Evolutionary conservation across 2,888 invertebrate genomes (phyloP).

Genomic region (Lasioglossum marginatum): DNA sequence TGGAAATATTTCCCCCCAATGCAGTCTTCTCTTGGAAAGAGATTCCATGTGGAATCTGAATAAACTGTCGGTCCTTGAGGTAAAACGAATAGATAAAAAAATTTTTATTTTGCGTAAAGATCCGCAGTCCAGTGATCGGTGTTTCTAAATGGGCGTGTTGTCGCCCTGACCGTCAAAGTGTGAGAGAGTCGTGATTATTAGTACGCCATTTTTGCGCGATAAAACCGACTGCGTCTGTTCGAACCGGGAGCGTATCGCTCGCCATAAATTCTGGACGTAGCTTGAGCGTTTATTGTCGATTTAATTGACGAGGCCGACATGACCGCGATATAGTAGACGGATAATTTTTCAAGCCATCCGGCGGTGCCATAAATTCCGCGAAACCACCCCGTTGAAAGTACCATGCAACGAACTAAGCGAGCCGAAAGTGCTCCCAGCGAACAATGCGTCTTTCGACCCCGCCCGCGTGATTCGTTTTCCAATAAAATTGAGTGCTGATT

Average conservation of each 20-base stretch:
- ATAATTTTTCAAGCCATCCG: slow-evolving; percentile 56
- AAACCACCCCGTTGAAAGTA: slow-evolving; percentile 41
- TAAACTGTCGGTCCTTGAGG: too few species aligned
- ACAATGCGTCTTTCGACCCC: slow-evolving; percentile 65
- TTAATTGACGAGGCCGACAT: slow-evolving; percentile 13
- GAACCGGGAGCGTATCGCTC: background rate
- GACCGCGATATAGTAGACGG: slow-evolving; percentile 34
- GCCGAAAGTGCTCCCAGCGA: slow-evolving; percentile 52
- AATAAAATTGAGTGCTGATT: slow-evolving; percentile 69
- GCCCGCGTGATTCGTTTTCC: slow-evolving; percentile 61
- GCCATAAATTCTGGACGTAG: background rate
- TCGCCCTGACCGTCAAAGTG: too few species aligned
- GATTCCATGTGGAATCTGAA: too few species aligned
- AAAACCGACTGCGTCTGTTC: too few species aligned
- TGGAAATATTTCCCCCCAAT: too few species aligned
- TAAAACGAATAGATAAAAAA: too few species aligned
- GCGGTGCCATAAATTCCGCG: slow-evolving; percentile 52
- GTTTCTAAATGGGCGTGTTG: too few species aligned
- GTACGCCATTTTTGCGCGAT: too few species aligned
- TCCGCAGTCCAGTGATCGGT: too few species aligned
- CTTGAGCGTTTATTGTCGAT: slow-evolving; percentile 13
- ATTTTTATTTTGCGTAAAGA: too few species aligned
- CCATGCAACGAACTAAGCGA: slow-evolving; percentile 50
- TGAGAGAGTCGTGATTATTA: too few species aligned
- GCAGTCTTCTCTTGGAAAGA: too few species aligned